Base-by-base conservation (phyloP, 2,888 invertebrate genomes). In the Drosophila rubida region DNA sequence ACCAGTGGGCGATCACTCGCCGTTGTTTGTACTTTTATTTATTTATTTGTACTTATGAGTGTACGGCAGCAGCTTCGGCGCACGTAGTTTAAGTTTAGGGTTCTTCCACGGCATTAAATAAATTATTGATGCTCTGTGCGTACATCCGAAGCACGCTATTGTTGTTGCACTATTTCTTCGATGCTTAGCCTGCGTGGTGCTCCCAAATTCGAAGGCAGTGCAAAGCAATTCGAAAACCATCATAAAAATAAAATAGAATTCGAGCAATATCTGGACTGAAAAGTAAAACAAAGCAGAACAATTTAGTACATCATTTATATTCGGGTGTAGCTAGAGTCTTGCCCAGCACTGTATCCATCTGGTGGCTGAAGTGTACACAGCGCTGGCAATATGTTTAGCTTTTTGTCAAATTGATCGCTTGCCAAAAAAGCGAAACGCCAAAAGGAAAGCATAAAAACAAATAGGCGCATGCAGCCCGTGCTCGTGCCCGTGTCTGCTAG, bases 401-500 rank as follows among this genome's bases (percentile, higher is more conserved):
- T 80, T 71, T 71, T 67, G 64, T 70, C 68, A 72, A 71, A 57
- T 87, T 84, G 84, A 80, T 66, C 73, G 46, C 55, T 58, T 78
- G 78, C 80, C 84, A 86, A 83, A 75, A 78, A 64, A 73, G 50
- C 80, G 60, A 76, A 67, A 70, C 42, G 54, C 53, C 63, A 74
- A 67, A 72, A 64, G 45, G 50, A 72, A 73, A 70, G 53, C 44
- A 54, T 57, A 78, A 57, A 60, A 73, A 59, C 54, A 74, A 78
- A 78, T 67, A 78, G 73, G 73, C 73, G 78, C 78, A 74, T 73
- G 74, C 74, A 74, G 78, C 78, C 66, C 73, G 68, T 67, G 74
- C 74, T 78, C 60, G 66, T 32, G 32, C 32, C 32, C n/a, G 68
- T 78, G 74, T 66, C 73, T 57, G 66, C 39, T 55, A 57, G 55